Evolutionary conservation across 2,113 vertebrate species (phyloP), one percentile per base, ranked within the genome.

Genomic region (Rhipidura dahli): DNA sequence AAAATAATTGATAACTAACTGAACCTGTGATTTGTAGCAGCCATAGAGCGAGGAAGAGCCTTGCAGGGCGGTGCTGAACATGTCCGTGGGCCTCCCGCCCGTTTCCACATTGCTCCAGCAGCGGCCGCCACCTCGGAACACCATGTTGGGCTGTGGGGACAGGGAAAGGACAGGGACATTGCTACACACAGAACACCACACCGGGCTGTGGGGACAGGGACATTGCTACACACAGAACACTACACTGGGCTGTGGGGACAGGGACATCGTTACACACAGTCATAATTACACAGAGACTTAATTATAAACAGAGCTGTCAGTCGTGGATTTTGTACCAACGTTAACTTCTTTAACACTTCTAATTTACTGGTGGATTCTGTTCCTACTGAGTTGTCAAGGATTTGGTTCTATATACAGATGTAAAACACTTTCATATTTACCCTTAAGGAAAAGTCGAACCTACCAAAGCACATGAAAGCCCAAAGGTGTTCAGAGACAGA

Each of bases 1-100:
- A 77, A 77, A 66, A 2, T 1, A 2, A 20, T 15, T 35, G 27
- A 35, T 13, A 87, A 61, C 10, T 17, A 50, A 70, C 21, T 0
- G 54, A 64, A 98, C 98, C 98, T 98, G 98, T 60, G 96, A 87
- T 94, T 96, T 98, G 97, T 97, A 98, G 97, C 93, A 96, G 47
- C 97, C 96, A 40, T 97, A 97, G 56, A 97, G 97, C 1, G 94
- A 95, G 77, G 90, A 59, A 75, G 97, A 89, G 92, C 96, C 97
- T 20, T 92, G 95, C 94, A 96, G n/a, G 65, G 94, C 16, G 30
- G 77, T 78, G 69, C 95, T 79, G 97, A 98, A 97, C 5, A 89
- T 87, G 5, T 98, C 98, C 3, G 92, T 65, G 68, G 97, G 63
- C 37, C 97, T 79, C 56, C 96, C 70, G 45, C 78, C 91, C 30